Base-by-base conservation (phyloP, 1,140 invertebrate genomes). In the Lasaia peninsularis region DNA sequence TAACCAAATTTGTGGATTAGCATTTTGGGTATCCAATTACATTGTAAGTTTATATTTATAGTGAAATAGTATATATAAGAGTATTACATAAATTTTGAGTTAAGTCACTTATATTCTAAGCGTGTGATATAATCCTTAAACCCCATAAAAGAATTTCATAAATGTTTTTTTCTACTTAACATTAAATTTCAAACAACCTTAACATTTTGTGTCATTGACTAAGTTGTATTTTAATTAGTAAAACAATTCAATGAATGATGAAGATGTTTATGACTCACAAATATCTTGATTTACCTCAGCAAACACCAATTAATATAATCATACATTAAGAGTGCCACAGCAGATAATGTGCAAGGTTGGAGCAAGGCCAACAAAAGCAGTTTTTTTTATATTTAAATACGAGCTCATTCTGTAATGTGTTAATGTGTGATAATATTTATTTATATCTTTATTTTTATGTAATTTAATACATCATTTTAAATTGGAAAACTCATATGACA, bases 381-480 rank as follows among this genome's bases (percentile, higher is more conserved):
- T 18, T n/a, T n/a, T n/a, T 33, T 16, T 34, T 52, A 52, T 52
- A 34, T 18, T 48, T 18, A 32, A 33, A 52, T 35, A 52, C 20
- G 18, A 12, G 11, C 20, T 35, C 32, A 53, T 32, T 52, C 14
- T 28, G 31, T 24, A 24, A 14, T 32, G 28, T 52, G 10, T 12
- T 9, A 49, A 21, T 49, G 18, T 5, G 10, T 49, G 18, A 9
- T 49, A 2, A 8, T 49, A 4, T 49, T 21, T 49, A 18, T 49
- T 16, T 11, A 8, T 48, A 48, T 11, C 44, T 21, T 49, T 10
- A 49, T 11, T 49, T 5, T 16, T 28, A 6, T 6, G 0, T 28
- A 7, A 28, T 6, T 4, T 28, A 6, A 28, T 7, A 28, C 24
- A 28, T 6, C 8, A 28, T 28, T 0, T 7, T 6, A 28, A 6